Evolutionary conservation across 2,888 invertebrate genomes (phyloP), one percentile per base, ranked within the genome.

Genomic region (Lepidochitona cinerea): DNA sequence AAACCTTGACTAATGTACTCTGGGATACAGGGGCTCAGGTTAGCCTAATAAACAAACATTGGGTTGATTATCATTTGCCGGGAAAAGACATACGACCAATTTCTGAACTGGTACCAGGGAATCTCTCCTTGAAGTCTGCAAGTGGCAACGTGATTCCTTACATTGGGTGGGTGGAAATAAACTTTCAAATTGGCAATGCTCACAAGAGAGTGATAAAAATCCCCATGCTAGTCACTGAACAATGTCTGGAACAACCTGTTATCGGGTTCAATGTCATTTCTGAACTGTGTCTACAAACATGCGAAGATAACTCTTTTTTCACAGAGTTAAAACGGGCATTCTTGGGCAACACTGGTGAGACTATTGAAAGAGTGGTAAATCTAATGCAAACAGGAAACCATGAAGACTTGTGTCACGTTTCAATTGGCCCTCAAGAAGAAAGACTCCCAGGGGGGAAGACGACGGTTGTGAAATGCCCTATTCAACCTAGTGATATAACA

Each of bases 191-290:
- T 23, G 35, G 4, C 29, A 7, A n/a, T n/a, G 37, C n/a, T 23
- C 1, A 18, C 18, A 29, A 26, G 9, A 35, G 37, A 1, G 26
- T 12, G 37, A 37, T 66, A 37, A 18, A 12, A 66, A 37, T 36
- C 14, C 66, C 66, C 35, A 36, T 66, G 18, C 26, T 66, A 14
- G 35, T 66, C 37, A 37, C 1, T 23, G 14, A n/a, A n/a, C 1
- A 66, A 9, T 29, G 12, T 14, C 18, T 59, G 32, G 66, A 66
- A n/a, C 29, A 36, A 2, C 4, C 66, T 23, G 29, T 66, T 14
- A 66, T 66, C 14, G 66, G 66, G 14, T 66, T 36, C n/a, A 33
- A 66, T 66, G 66, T 66, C 1, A 66, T 66, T 59, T 18, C 59
- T 29, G 59, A 26, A n/a, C n/a, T n/a, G n/a, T n/a, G n/a, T n/a